Evolutionary conservation across 2,797 vertebrate species (phyloP), one percentile per base, ranked within the genome.

Genomic region (Rhinella marina): DNA sequence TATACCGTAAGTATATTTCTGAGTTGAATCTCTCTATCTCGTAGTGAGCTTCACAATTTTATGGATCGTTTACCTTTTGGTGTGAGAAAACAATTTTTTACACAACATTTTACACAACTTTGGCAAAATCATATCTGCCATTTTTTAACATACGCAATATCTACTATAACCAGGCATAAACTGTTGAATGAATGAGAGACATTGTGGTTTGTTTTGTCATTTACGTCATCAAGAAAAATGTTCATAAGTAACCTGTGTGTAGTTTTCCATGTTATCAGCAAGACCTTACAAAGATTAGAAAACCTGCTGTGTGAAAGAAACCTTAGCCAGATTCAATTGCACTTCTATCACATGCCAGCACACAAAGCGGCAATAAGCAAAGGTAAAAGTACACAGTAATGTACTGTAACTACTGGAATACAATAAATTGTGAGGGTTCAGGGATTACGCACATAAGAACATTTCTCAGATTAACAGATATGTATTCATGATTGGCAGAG

Each of bases 381-480:
- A 76, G 73, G 73, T 76, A 76, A 76, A 76, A 76, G 73, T 76
- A 13, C 73, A 76, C 13, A 14, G 21, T 76, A 21, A 52, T 50
- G 73, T 23, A 25, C 13, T 29, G n/a, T 13, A 76, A 76, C 41
- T 11, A 76, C 2, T 73, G 72, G 48, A 73, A 73, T 25, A 32
- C 7, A 29, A 11, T 32, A 72, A 8, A 5, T 50, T 76, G 41
- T 52, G 48, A 50, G 48, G 10, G 41, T 11, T 73, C 73, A 76
- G 73, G 73, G 73, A 52, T 50, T 29, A n/a, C 21, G 50, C 19
- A 23, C 19, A 16, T n/a, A 52, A 76, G 41, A 76, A 13, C 11
- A 50, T n/a, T 23, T 50, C 16, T 52, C 11, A 75, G 1, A 32
- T 72, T 29, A 72, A 17, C 9, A 41, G 19, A 41, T 8, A 29